Evolutionary conservation across 1,140 invertebrate species (phyloP).

Genomic region (Cyclargus thomasi): DNA sequence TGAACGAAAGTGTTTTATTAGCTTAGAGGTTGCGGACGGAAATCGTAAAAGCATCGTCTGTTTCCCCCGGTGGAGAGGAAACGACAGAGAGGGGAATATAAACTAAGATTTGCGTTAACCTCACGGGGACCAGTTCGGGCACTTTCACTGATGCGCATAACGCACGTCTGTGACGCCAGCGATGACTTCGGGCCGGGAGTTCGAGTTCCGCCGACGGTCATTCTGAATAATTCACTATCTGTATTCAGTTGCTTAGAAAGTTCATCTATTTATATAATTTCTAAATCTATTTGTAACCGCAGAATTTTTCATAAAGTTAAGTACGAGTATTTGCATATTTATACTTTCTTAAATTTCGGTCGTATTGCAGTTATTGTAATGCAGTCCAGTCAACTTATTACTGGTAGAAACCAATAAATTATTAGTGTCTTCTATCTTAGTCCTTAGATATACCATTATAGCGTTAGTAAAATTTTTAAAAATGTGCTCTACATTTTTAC

Average conservation of each 20-base stretch:
- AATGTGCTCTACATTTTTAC: background rate
- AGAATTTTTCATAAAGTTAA: no score
- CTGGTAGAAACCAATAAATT: no score
- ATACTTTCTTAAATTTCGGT: no score
- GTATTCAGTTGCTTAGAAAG: background rate
- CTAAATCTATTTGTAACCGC: no score
- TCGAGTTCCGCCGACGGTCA: background rate
- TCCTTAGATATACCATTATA: no score
- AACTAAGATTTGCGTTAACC: background rate
- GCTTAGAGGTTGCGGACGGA: slow-evolving; percentile 6
- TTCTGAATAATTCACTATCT: background rate
- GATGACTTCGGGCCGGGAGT: background rate
- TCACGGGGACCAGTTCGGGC: slow-evolving; percentile 32
- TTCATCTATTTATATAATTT: background rate
- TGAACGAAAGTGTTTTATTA: slow-evolving; percentile 5
- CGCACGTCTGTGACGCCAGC: slow-evolving; percentile 30
- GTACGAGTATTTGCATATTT: no score
- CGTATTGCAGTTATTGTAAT: no score
- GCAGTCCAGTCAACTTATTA: no score
- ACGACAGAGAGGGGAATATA: slow-evolving; percentile 28
- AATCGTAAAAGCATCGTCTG: slow-evolving; percentile 14
- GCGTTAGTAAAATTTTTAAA: no score
- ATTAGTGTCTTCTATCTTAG: no score
- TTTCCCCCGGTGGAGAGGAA: slow-evolving; percentile 23
- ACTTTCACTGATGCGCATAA: slow-evolving; percentile 62